A percentile compares a stretch with the other conserved stretches of the same genome.
Evolutionary conservation across 2,888 invertebrate species (phyloP).

Genomic region (Phasia obesa): DNA sequence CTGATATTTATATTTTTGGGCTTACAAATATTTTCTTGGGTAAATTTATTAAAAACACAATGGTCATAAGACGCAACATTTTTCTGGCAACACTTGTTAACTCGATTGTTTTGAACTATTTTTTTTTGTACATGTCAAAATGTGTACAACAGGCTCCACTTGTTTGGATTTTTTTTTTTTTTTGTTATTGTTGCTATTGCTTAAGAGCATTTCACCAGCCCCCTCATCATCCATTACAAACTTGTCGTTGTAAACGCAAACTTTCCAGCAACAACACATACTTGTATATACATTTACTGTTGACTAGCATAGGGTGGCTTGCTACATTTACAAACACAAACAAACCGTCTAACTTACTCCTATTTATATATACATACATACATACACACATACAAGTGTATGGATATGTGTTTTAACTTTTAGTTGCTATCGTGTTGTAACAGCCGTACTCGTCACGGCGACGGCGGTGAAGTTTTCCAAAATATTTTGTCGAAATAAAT

Average conservation of each 20-base stretch:
- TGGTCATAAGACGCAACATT: neutral
- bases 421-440: neutral
- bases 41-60: no score
- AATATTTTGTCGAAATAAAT: neutral
- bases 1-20: no score
- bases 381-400: no score
- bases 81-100: constrained; percentile 38
- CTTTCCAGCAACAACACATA: constrained; percentile 40
- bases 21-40: no score
- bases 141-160: constrained; percentile 58
- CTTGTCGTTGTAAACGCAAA: constrained; percentile 20
- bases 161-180: constrained; percentile 43
- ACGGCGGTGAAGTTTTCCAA: neutral
- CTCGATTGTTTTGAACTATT: neutral
- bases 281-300: constrained; percentile 32
- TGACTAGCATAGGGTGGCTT: constrained; percentile 23
- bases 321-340: constrained; percentile 40
- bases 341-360: constrained; percentile 19
- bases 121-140: neutral
- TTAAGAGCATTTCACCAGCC: constrained; percentile 49
- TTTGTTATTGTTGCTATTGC: constrained; percentile 11
- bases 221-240: constrained; percentile 43
- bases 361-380: no score
- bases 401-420: neutral
- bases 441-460: neutral